phyloP scores from a whole-genome alignment of 2,888 invertebrate genomes.

The Phlogophora meticulosa region DNA sequence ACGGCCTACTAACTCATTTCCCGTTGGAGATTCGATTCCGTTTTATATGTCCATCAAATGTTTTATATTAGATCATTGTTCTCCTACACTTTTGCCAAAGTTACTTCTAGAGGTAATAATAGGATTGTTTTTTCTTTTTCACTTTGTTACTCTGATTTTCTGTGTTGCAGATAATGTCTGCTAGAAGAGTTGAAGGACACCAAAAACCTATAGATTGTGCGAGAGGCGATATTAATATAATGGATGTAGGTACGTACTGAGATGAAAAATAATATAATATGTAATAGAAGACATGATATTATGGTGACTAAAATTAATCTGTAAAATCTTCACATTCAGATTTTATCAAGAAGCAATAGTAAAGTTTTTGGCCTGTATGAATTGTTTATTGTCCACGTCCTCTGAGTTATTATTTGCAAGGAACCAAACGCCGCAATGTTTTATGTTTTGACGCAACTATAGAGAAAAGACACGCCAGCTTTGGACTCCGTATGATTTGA shows the following conservation, averaged over 20 bases:
- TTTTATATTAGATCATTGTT: conserved; percentile 46
- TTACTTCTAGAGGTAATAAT: conserved; percentile 8
- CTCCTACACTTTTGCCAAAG: conserved; percentile 14
- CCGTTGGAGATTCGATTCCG: conserved; percentile 72
- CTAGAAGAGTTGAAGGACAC: no score
- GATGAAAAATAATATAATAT: no score
- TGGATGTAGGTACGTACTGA: no score
- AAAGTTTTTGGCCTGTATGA: neutral
- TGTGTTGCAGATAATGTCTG: neutral
- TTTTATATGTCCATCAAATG: conserved; percentile 63
- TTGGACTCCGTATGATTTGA: conserved; percentile 17
- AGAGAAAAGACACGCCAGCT: neutral
- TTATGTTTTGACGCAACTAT: conserved; percentile 6
- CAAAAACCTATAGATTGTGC: no score
- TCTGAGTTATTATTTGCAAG: neutral
- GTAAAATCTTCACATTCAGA: neutral
- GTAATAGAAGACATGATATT: no score
- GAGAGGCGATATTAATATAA: no score
- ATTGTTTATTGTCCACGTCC: neutral
- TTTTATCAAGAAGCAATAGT: neutral
- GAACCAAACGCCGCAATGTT: neutral
- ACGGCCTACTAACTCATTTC: conserved; percentile 72
- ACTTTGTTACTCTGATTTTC: neutral
- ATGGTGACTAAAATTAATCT: no score
- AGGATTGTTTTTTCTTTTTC: conserved; percentile 1